Evolutionary conservation across 1,140 invertebrate genomes (phyloP), one percentile per base, ranked within the genome.

Genomic region (Drosophila kepulauana): DNA sequence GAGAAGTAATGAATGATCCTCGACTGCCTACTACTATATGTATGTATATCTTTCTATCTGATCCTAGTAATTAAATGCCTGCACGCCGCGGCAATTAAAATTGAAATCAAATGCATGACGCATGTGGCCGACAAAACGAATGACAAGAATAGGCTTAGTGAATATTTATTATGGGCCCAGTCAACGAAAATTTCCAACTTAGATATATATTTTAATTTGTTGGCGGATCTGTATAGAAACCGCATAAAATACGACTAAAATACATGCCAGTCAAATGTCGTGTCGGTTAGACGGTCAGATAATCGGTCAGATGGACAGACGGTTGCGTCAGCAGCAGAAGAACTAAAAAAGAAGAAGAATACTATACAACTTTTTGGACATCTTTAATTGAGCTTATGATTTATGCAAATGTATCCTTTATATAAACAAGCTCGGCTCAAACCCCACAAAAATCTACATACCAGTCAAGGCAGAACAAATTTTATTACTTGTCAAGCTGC

Each of bases 361-460:
- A 4, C 20, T 25, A 88, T 71, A 70, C 62, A 70, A 69, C 59
- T 64, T 78, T 72, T 77, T 68, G 68, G 63, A 78, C 77, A 80
- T 84, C 38, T 81, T 87, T 80, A 88, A 88, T 89, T 89, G 78
- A 84, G 81, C 80, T 85, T 88, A 89, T 88, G 85, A 88, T 88
- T 88, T 88, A 88, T 88, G 85, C 85, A 89, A 88, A 88, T 88
- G 69, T 75, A 70, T 84, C 78, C 85, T 81, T 76, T 82, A 87
- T 79, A 75, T 76, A 75, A 45, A 71, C 54, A 71, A 52, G 25
- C 45, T 54, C 30, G 41, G 7, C 54, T 5, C 25, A 15, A 51
- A 25, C 20, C 20, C 20, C 20, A 25, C 20, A 25, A 25, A 25
- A 25, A 75, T 75, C 67, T 64, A 72, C 68, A 75, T 75, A 75